Conservation (phyloP, 2,113 vertebrate genomes). For the Desmodus rotundus region DNA sequence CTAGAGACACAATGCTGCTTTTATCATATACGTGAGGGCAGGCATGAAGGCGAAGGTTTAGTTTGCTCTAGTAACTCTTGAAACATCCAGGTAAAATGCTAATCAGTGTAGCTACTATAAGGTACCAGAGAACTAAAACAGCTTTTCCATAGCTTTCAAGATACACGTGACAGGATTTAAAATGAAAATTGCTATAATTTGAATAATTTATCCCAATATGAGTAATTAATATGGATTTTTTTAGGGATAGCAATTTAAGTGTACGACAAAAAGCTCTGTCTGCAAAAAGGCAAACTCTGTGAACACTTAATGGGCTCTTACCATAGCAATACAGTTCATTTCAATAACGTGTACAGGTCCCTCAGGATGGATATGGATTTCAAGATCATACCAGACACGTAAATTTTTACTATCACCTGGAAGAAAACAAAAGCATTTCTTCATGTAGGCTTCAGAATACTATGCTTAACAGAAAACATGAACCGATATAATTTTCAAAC, state of each 20-base stretch:
- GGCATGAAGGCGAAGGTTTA: not conserved
- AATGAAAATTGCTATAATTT: slow-evolving; percentile 11
- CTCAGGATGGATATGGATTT: slow-evolving; percentile 37
- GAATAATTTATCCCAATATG: not conserved
- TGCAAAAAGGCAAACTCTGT: not conserved
- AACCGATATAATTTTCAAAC: not conserved
- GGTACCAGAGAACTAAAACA: not conserved
- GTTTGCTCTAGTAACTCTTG: not conserved
- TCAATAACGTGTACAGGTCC: not conserved
- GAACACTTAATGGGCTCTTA: slow-evolving; percentile 36
- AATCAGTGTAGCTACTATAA: not conserved
- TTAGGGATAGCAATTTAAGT: not conserved
- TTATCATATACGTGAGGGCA: not conserved
- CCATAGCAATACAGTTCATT: slow-evolving; percentile 27
- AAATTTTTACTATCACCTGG: slow-evolving; percentile 10
- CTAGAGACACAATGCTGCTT: not conserved
- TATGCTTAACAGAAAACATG: not conserved
- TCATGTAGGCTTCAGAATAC: slow-evolving; percentile 1
- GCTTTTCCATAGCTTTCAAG: not conserved
- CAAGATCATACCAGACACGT: slow-evolving; percentile 48
- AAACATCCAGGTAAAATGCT: not conserved
- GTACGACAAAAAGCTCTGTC: not conserved
- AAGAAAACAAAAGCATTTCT: not conserved
- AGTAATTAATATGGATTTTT: not conserved
- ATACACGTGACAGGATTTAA: not conserved